phyloP scores from a whole-genome alignment of 2,888 invertebrate genomes.

The Andrena fulva region DNA sequence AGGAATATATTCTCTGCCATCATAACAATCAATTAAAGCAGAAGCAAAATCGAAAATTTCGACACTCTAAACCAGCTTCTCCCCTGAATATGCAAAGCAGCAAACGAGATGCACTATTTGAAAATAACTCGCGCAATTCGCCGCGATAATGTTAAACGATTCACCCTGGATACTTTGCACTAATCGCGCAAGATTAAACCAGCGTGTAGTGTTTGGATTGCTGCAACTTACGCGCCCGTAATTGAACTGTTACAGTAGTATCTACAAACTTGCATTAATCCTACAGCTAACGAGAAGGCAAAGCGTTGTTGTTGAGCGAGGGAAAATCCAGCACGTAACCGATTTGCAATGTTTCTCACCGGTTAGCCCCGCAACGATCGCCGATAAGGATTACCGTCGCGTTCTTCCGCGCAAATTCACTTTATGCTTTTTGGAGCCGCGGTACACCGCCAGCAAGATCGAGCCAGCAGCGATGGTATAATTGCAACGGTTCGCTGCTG shows the following conservation, averaged over 20 bases:
- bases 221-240: not conserved
- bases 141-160: no score
- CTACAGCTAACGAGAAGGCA: not conserved
- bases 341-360: slow-evolving; percentile 19
- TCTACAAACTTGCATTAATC: not conserved
- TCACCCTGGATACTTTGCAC: no score
- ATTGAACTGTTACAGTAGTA: not conserved
- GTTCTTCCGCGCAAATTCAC: slow-evolving; percentile 24
- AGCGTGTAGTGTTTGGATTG: not conserved
- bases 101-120: no score
- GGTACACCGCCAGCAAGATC: slow-evolving; percentile 39
- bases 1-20: no score
- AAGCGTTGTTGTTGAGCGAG: not conserved
- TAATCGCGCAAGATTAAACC: no score
- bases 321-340: not conserved
- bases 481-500: slow-evolving; percentile 40
- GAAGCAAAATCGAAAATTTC: no score
- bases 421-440: slow-evolving; percentile 16
- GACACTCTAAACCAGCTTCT: no score
- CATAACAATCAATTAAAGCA: no score
- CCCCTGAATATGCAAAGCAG: no score
- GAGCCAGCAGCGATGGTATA: slow-evolving; percentile 53
- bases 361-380: not conserved
- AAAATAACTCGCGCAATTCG: no score
- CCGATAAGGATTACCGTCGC: slow-evolving; percentile 19